Evolutionary conservation across 2,888 invertebrate species (phyloP).

Genomic region (Papilio gigon): DNA sequence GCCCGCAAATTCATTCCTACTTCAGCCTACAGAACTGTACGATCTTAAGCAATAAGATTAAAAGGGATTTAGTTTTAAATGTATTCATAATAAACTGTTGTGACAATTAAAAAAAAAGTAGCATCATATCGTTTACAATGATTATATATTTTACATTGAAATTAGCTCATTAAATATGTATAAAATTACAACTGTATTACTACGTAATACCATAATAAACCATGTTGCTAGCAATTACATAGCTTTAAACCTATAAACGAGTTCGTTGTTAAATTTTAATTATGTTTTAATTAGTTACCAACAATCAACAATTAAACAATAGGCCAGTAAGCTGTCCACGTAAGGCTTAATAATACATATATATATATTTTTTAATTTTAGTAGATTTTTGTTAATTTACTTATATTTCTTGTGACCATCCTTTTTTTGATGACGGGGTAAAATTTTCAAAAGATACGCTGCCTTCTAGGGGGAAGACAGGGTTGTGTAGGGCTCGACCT

Average conservation of each 20-base stretch:
- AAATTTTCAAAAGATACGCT: no score
- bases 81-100: no score
- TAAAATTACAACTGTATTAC: neutral
- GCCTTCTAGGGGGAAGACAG: no score
- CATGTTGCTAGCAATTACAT: no score
- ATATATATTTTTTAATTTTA: no score
- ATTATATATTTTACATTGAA: neutral
- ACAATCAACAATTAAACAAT: slow-evolving; percentile 5
- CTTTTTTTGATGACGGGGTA: no score
- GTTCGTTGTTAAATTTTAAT: slow-evolving; percentile 1
- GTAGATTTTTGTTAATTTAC: no score
- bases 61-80: neutral
- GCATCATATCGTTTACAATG: neutral
- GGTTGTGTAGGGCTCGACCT: no score
- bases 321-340: neutral
- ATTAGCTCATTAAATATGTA: neutral
- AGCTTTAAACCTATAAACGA: neutral
- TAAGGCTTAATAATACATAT: neutral
- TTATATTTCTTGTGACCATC: no score
- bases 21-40: neutral
- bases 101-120: no score
- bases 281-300: slow-evolving; percentile 22
- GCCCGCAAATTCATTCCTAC: neutral
- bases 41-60: neutral
- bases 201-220: slow-evolving; percentile 3